phyloP scores from a whole-genome alignment of 2,113 vertebrate genomes.

The Aix galericulata region DNA sequence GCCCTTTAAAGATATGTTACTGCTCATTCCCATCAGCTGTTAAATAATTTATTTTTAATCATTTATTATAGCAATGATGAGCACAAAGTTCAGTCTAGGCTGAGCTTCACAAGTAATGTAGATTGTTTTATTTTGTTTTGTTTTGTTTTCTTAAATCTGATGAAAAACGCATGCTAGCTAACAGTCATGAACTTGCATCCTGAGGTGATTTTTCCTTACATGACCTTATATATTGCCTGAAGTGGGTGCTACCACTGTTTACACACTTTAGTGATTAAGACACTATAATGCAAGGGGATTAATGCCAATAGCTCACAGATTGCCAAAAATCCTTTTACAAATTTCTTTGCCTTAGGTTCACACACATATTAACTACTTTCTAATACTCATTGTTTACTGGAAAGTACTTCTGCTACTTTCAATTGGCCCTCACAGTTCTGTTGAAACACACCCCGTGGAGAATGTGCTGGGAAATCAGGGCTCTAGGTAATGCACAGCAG shows the following conservation, averaged over 20 bases:
- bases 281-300: background rate
- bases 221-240: background rate
- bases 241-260: background rate
- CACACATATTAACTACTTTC: background rate
- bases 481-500: background rate
- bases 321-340: background rate
- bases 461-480: background rate
- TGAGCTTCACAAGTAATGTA: background rate
- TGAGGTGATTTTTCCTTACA: background rate
- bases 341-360: background rate
- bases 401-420: background rate
- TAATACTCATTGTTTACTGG: background rate
- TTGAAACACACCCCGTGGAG: background rate
- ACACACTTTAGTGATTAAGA: background rate
- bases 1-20: background rate
- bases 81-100: background rate
- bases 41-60: background rate
- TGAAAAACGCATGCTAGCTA: background rate
- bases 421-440: background rate
- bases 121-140: fast-evolving
- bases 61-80: background rate
- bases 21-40: background rate
- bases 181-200: background rate
- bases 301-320: background rate
- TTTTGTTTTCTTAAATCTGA: background rate